Conservation (phyloP, 2,797 vertebrate genomes). For the Rhabdophis nuchalis region DNA sequence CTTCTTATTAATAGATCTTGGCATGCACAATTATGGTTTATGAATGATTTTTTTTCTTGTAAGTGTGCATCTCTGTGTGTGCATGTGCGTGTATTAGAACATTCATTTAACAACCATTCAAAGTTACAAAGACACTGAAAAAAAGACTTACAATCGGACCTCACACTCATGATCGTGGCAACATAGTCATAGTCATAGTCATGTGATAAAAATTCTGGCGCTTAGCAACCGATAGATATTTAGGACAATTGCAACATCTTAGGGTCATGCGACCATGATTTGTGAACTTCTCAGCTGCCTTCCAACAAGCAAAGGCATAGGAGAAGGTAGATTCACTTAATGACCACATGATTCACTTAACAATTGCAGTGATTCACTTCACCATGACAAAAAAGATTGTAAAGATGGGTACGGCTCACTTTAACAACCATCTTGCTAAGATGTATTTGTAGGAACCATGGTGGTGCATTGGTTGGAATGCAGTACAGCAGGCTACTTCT, state of each 20-base stretch:
- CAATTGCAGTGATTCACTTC: not conserved
- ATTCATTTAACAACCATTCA: not conserved
- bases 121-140: not conserved
- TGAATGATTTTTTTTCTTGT: not conserved
- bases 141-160: not conserved
- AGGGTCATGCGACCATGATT: not conserved
- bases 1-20: not conserved
- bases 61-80: not conserved
- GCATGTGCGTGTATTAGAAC: not conserved
- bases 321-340: not conserved
- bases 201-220: not conserved
- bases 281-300: not conserved
- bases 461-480: not conserved
- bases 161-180: not conserved
- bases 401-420: not conserved
- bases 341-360: not conserved
- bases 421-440: not conserved
- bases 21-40: not conserved
- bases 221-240: not conserved
- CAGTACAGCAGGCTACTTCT: not conserved
- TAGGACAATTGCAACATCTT: not conserved
- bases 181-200: not conserved
- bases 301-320: not conserved
- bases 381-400: not conserved
- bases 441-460: not conserved